Percentiles rank a stretch among this genome's conserved stretches.
These are phyloP conservation scores for Heliconius melpomene DNA, from an alignment of 1,140 invertebrate genomes.

Conservation along the genomic window DNA sequence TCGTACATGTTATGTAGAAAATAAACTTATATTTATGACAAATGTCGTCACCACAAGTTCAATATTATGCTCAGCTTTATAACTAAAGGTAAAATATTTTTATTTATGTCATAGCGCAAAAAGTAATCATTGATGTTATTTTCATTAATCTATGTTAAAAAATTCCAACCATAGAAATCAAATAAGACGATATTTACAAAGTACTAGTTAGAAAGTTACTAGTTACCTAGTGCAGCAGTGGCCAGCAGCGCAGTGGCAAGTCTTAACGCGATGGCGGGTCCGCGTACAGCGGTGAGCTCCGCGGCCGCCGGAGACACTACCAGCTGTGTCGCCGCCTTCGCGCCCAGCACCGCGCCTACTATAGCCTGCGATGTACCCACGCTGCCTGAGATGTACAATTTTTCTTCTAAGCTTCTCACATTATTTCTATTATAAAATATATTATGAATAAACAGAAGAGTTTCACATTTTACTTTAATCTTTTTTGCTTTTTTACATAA, in stretches of 20 bases:
- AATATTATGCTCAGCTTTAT: no score
- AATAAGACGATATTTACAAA: no score
- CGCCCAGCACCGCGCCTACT: conserved; percentile 61
- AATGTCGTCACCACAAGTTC: no score
- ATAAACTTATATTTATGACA: no score
- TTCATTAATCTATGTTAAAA: no score
- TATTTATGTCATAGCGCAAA: no score
- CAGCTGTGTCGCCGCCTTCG: conserved; percentile 61
- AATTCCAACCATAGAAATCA: no score
- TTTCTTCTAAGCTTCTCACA: not conserved
- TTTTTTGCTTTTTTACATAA: no score
- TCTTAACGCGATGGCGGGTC: conserved; percentile 52
- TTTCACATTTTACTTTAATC: not conserved
- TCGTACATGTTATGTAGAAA: not conserved
- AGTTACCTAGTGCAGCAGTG: conserved; percentile 50
- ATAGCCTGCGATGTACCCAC: conserved; percentile 51
- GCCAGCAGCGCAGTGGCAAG: conserved; percentile 51
- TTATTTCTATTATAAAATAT: not conserved
- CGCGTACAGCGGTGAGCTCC: conserved; percentile 49
- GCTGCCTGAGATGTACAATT: not conserved
- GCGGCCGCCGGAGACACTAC: conserved; percentile 53
- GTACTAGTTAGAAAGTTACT: not conserved
- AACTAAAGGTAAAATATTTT: no score
- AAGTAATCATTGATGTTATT: no score
- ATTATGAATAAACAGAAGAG: not conserved